Evolutionary conservation across 2,113 vertebrate genomes (phyloP).

Genomic region (Nesogale talazaci): DNA sequence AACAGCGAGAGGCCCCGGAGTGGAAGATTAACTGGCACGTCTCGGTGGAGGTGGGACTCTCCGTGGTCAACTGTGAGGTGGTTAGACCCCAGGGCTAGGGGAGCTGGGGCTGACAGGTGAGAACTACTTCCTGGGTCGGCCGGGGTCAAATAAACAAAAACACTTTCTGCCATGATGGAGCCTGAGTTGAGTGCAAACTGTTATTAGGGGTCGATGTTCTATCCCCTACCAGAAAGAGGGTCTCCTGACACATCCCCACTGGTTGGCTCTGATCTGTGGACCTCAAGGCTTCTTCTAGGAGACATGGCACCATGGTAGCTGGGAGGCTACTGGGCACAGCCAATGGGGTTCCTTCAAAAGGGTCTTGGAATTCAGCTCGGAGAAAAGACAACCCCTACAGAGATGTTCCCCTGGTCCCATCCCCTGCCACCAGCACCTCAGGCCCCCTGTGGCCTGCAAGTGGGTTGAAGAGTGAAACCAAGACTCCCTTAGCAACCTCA

Average conservation of each 20-base stretch:
- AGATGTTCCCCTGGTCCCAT: neutral
- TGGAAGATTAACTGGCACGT: constrained; percentile 61
- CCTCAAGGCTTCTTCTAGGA: neutral
- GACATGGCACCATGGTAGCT: neutral
- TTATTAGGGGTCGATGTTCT: neutral
- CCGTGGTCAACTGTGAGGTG: constrained; percentile 51
- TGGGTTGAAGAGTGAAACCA: neutral
- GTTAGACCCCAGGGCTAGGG: constrained; percentile 50
- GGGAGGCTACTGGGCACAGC: neutral
- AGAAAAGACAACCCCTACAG: neutral
- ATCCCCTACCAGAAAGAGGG: neutral
- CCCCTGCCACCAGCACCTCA: neutral
- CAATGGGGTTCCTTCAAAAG: neutral
- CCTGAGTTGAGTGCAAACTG: neutral
- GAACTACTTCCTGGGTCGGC: constrained; percentile 53
- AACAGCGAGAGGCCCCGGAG: constrained; percentile 68
- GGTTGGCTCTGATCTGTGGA: neutral
- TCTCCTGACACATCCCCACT: neutral
- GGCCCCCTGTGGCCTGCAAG: neutral
- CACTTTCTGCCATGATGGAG: constrained; percentile 41
- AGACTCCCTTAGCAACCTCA: neutral
- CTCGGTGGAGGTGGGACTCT: neutral
- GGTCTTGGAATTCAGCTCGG: neutral
- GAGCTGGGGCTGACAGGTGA: constrained; percentile 35
- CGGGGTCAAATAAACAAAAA: constrained; percentile 52